Conservation (phyloP, 2,797 vertebrate genomes). For the Sarcoramphus papa region DNA sequence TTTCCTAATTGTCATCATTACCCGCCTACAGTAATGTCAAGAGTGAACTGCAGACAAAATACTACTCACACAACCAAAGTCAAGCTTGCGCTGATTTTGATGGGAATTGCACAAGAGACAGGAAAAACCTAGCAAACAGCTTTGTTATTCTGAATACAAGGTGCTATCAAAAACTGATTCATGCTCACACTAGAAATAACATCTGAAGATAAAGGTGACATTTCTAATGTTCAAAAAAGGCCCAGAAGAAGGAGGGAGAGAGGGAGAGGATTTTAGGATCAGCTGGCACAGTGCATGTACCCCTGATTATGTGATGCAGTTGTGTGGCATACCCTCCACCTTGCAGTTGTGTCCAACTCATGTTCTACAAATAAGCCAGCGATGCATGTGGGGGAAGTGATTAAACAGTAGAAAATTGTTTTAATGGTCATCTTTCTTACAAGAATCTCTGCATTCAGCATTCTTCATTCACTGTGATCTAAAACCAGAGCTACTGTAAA, state of each 20-base stretch:
- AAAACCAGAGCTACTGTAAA: neutral
- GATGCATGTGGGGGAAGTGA: neutral
- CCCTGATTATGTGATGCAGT: neutral
- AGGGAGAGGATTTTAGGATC: neutral
- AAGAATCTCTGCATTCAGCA: neutral
- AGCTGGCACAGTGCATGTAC: neutral
- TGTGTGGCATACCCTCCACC: neutral
- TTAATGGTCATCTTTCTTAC: neutral
- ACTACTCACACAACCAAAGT: neutral
- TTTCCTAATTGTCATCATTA: neutral
- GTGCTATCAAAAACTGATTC: neutral
- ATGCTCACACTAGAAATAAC: neutral
- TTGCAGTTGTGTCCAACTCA: neutral
- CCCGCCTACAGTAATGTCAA: neutral
- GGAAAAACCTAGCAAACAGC: neutral
- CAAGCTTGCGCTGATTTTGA: neutral
- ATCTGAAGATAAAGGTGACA: neutral
- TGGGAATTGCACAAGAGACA: neutral
- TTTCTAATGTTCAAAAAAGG: neutral
- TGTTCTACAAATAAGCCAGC: neutral
- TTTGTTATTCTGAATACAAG: neutral
- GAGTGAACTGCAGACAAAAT: neutral
- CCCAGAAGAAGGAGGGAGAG: neutral
- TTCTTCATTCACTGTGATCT: neutral
- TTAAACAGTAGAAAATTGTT: neutral